Conservation (phyloP, 1,140 invertebrate species). For the Trichonephila inaurata region DNA sequence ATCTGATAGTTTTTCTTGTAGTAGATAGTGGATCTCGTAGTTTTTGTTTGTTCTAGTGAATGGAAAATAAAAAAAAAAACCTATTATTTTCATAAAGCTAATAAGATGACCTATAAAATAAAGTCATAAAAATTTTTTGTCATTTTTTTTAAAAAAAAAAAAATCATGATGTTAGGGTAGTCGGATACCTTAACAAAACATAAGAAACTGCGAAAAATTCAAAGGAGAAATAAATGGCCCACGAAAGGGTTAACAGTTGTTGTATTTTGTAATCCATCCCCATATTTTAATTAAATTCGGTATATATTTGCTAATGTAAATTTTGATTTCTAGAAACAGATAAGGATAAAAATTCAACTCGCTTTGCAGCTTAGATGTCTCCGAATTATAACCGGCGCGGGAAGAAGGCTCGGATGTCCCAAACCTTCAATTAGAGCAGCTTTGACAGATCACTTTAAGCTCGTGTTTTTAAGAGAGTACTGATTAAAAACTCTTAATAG, state of each 20-base stretch:
- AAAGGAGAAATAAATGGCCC: neutral
- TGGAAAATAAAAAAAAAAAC: too few relatives aligned
- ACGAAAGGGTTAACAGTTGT: neutral
- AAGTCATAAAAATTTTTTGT: too few relatives aligned
- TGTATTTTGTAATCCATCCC: neutral
- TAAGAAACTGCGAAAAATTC: too few relatives aligned
- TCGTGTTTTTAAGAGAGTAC: neutral
- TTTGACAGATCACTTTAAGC: constrained; percentile 58
- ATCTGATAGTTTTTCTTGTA: too few relatives aligned
- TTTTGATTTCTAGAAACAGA: neutral
- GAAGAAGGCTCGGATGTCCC: neutral
- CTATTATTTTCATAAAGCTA: too few relatives aligned
- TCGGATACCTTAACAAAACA: too few relatives aligned
- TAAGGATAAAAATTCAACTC: neutral
- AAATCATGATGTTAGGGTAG: too few relatives aligned
- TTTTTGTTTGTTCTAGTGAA: too few relatives aligned
- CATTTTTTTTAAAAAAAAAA: too few relatives aligned
- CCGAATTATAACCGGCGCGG: neutral
- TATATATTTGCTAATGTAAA: neutral
- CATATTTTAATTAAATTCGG: neutral
- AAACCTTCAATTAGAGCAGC: constrained; percentile 50
- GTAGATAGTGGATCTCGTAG: too few relatives aligned
- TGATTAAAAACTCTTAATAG: constrained; percentile 37
- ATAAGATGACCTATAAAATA: too few relatives aligned
- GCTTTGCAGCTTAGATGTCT: neutral